These are phyloP conservation scores for Microplitis mediator DNA, from an alignment of 1,140 invertebrate species.

Conservation along the genomic window DNA sequence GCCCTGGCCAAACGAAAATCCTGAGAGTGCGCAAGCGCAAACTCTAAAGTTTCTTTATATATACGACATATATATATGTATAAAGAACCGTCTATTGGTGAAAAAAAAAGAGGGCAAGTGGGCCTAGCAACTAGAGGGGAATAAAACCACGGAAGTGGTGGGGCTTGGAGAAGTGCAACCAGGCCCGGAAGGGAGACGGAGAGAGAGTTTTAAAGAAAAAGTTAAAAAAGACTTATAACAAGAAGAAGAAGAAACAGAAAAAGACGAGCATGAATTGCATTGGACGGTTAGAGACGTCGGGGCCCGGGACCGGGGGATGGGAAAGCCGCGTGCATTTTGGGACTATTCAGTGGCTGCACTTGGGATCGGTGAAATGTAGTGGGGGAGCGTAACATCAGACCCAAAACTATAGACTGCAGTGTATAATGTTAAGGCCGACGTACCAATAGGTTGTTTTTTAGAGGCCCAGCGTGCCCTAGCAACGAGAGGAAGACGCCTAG, in stretches of 20 bases:
- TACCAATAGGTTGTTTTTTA: too few relatives aligned
- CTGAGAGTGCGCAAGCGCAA: not conserved
- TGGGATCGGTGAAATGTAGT: slow-evolving; percentile 4
- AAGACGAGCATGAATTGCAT: slow-evolving; percentile 26
- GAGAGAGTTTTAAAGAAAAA: not conserved
- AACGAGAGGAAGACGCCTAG: slow-evolving; percentile 59
- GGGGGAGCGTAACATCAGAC: slow-evolving; percentile 17
- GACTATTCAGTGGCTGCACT: slow-evolving; percentile 50
- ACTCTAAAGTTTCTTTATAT: not conserved
- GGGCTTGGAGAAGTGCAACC: not conserved
- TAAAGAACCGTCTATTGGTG: slow-evolving; percentile 31
- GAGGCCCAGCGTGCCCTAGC: slow-evolving; percentile 43
- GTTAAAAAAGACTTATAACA: too few relatives aligned
- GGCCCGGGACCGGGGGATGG: slow-evolving; percentile 26
- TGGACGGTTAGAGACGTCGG: slow-evolving; percentile 42
- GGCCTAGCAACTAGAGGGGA: slow-evolving; percentile 56
- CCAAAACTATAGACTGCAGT: not conserved
- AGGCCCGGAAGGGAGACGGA: not conserved
- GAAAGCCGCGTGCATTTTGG: slow-evolving; percentile 53
- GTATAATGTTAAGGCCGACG: slow-evolving; percentile 34
- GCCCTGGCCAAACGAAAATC: slow-evolving; percentile 12
- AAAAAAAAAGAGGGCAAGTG: slow-evolving; percentile 52
- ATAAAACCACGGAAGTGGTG: not conserved
- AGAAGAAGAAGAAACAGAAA: slow-evolving; percentile 12
- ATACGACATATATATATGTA: slow-evolving; percentile 31